Evolutionary conservation across 2,113 vertebrate genomes (phyloP), one percentile per base, ranked within the genome.

Genomic region (Halcyon senegalensis): DNA sequence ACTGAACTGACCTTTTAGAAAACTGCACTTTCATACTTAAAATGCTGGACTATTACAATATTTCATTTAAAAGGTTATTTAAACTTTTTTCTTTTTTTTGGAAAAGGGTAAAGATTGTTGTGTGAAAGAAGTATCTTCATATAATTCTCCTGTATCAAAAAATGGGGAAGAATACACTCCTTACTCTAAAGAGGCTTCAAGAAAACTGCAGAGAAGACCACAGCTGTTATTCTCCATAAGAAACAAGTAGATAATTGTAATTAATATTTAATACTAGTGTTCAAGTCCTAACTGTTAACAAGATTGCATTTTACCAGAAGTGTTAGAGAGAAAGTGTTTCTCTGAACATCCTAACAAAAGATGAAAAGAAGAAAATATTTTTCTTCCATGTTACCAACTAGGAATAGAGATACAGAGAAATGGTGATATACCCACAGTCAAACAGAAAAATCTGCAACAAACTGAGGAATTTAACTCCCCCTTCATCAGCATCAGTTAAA

Each of bases 31-130:
- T 97, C 96, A 96, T 97, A 90, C 90, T 97, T 94, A 97, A 97
- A 97, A 97, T 96, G 94, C 67, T 97, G 91, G 70, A 86, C 87
- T 93, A 62, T 78, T 95, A 94, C 94, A 97, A 98, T 97, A 97
- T 98, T 98, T 98, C 96, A 97, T 97, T 97, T 96, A 97, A 98
- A 98, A 98, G 97, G 96, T 98, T 98, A 98, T 96, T 97, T 97
- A 94, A 97, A 96, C 79, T 79, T 95, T 94, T 95, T 94, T 93
- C 17, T 53, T 78, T 93, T 43, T 89, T 89, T 90, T 35, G 21
- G 81, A 91, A 97, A 97, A 98, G 90, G 79, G 87, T 94, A 96
- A 94, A 37, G 59, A 91, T 95, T 96, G 67, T 70, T 93, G 50
- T 72, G 66, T 35, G 60, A 50, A 93, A 80, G 82, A 76, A 77